Percentiles rank a stretch among this genome's conserved stretches.
phyloP scores from a whole-genome alignment of 1,140 invertebrate genomes.

The Trachelipus rathkii region DNA sequence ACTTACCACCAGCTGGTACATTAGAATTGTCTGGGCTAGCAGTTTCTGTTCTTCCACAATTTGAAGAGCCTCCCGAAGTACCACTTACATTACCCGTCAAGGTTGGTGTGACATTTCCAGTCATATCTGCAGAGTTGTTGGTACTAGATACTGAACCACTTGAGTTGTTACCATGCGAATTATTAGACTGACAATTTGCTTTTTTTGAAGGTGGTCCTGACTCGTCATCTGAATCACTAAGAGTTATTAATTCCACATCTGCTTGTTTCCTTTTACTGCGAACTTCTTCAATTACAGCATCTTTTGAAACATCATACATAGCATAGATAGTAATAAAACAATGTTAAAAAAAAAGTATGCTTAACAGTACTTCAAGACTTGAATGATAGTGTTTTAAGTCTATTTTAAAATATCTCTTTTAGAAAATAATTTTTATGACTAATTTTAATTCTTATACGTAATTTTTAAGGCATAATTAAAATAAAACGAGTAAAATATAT shows the following conservation, averaged over 20 bases:
- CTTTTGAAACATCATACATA: neutral
- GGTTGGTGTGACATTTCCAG: neutral
- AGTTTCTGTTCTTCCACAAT: neutral
- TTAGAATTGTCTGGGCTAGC: neutral
- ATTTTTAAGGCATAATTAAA: too few relatives aligned
- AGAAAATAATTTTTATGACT: too few relatives aligned
- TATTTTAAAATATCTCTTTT: too few relatives aligned
- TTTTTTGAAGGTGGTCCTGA: neutral
- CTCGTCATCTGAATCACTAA: neutral
- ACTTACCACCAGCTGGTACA: constrained; percentile 5
- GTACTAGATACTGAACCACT: neutral
- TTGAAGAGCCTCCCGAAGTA: neutral
- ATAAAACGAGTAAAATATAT: too few relatives aligned
- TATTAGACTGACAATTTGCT: neutral
- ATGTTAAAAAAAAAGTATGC: too few relatives aligned
- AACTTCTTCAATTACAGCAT: constrained; percentile 6
- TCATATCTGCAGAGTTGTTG: neutral
- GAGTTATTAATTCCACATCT: neutral
- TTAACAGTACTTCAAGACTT: too few relatives aligned
- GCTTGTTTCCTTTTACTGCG: neutral
- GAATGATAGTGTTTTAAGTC: too few relatives aligned
- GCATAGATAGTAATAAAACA: too few relatives aligned
- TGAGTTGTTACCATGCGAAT: neutral
- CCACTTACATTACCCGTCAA: neutral
- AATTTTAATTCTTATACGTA: too few relatives aligned